Conservation (phyloP, 1,140 invertebrate genomes). For the Centruroides sculpturatus region DNA sequence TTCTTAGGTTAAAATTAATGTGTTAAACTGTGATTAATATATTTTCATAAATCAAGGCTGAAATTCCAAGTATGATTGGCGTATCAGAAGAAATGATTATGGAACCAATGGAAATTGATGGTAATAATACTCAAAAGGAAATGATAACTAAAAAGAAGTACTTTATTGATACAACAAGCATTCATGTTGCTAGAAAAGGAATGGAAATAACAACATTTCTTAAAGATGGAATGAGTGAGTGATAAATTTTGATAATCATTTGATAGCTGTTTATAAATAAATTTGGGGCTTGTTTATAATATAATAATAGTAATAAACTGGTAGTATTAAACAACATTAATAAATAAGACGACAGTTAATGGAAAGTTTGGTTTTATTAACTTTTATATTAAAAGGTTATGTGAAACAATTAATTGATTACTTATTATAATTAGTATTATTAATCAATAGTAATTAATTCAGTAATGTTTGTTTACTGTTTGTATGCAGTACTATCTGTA, state of each 20-base stretch:
- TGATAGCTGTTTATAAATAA: not conserved
- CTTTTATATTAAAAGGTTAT: too few species aligned
- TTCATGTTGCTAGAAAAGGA: conserved; percentile 75
- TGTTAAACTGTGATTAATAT: not conserved
- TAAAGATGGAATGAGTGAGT: conserved; percentile 71
- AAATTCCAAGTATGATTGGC: conserved; percentile 72
- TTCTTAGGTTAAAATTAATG: not conserved
- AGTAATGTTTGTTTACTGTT: too few species aligned
- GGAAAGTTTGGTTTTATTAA: too few species aligned
- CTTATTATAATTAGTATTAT: too few species aligned
- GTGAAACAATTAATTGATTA: too few species aligned
- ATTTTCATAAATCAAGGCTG: conserved; percentile 36
- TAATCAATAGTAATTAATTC: too few species aligned
- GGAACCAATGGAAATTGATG: conserved; percentile 42
- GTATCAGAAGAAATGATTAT: conserved; percentile 45
- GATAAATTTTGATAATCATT: not conserved
- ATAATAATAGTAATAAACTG: too few species aligned
- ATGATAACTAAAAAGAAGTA: conserved; percentile 45
- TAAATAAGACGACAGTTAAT: too few species aligned
- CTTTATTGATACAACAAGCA: conserved; percentile 64
- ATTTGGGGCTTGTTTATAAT: not conserved
- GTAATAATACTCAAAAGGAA: conserved; percentile 24
- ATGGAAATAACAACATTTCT: conserved; percentile 73
- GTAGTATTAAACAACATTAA: too few species aligned
- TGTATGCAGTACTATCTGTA: too few species aligned